A percentile compares a stretch with the other conserved stretches of the same genome.
phyloP scores from a whole-genome alignment of 2,113 vertebrate species.

The Mesitornis unicolor region DNA sequence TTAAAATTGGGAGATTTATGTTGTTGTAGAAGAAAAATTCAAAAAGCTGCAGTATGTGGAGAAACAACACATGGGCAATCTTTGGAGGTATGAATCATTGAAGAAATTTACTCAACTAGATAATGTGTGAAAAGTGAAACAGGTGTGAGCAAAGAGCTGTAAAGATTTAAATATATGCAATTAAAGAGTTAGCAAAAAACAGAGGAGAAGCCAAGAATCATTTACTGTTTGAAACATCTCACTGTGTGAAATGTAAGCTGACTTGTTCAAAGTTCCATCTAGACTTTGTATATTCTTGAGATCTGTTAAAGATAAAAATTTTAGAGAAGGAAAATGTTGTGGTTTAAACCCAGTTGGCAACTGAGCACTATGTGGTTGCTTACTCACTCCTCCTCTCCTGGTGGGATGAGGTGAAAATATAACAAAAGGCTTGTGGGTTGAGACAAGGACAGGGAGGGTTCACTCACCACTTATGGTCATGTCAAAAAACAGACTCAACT shows the following conservation, averaged over 20 bases:
- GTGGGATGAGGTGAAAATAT: too few species aligned
- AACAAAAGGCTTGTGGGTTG: too few species aligned
- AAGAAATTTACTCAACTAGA: background rate
- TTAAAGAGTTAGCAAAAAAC: background rate
- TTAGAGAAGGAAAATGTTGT: too few species aligned
- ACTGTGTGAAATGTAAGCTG: background rate
- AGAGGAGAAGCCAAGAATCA: background rate
- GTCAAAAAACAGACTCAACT: too few species aligned
- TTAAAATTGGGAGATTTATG: background rate
- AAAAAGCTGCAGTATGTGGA: background rate
- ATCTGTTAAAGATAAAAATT: background rate
- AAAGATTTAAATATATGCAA: background rate
- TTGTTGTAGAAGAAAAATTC: background rate
- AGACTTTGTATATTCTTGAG: background rate
- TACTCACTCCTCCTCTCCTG: too few species aligned
- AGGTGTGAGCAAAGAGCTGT: background rate
- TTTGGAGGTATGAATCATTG: background rate
- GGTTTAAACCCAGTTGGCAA: too few species aligned
- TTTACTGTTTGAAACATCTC: background rate
- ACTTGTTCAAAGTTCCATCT: background rate
- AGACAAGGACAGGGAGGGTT: too few species aligned
- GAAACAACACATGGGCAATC: background rate
- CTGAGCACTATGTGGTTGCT: too few species aligned
- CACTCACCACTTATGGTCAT: too few species aligned
- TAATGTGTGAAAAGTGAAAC: background rate